Percentiles rank a stretch among this genome's conserved stretches.
Conservation (phyloP, 2,888 invertebrate species). For the Teleogryllus oceanicus region DNA sequence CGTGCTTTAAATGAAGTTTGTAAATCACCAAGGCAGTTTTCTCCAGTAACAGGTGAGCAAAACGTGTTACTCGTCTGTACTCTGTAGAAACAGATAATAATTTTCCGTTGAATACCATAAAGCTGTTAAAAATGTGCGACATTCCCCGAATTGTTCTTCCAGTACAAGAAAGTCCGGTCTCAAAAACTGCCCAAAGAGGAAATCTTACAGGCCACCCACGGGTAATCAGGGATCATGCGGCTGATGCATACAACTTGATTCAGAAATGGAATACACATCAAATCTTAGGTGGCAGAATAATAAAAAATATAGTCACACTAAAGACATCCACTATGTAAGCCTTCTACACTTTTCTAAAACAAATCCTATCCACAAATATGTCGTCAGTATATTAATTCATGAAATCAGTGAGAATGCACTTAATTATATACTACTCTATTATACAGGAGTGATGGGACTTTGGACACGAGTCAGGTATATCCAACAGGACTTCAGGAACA, state of each 20-base stretch:
- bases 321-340: conserved; percentile 30
- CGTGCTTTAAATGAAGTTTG: neutral
- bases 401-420: neutral
- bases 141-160: conserved; percentile 28
- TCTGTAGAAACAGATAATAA: neutral
- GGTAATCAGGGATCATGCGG: conserved; percentile 54
- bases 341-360: neutral
- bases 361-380: neutral
- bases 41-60: conserved; percentile 26
- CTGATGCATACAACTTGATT: conserved; percentile 54
- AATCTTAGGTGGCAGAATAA: conserved; percentile 46
- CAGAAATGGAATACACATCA: conserved; percentile 54
- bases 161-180: conserved; percentile 48
- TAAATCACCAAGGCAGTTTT: conserved; percentile 20
- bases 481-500: conserved; percentile 41
- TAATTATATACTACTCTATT: neutral
- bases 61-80: neutral
- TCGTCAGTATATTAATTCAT: neutral
- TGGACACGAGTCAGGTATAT: conserved; percentile 38
- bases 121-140: no score
- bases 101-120: no score
- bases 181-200: conserved; percentile 44
- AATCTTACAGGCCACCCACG: conserved; percentile 58
- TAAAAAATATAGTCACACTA: conserved; percentile 33
- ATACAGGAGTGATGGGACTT: neutral